Conservation (phyloP, 2,888 invertebrate genomes). For the Gryllus longicercus region DNA sequence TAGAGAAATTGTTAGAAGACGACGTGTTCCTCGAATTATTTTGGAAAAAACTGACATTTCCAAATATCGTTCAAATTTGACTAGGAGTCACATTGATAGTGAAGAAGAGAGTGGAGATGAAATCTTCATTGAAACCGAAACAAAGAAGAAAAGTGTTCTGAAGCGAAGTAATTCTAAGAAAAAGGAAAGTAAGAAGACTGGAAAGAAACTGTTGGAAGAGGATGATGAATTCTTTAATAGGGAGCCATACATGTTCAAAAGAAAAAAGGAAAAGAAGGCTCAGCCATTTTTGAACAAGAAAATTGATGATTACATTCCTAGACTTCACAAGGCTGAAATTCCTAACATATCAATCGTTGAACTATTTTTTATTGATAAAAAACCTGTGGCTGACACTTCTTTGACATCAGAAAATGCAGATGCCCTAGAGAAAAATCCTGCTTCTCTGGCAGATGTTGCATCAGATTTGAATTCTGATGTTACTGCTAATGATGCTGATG, state of each 20-base stretch:
- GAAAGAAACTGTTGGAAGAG: slow-evolving; percentile 5
- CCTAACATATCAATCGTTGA: background rate
- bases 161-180: background rate
- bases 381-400: no score
- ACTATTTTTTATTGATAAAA: background rate
- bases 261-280: slow-evolving; percentile 22
- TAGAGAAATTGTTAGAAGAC: slow-evolving; percentile 23
- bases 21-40: slow-evolving; percentile 27
- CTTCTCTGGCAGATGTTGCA: no score
- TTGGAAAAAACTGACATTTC: slow-evolving; percentile 31
- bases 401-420: no score
- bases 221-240: background rate
- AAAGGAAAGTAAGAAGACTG: background rate
- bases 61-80: background rate
- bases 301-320: slow-evolving; percentile 28
- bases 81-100: background rate
- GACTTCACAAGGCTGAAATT: background rate
- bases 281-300: slow-evolving; percentile 23
- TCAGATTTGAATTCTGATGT: no score
- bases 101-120: background rate
- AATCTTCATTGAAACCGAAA: background rate
- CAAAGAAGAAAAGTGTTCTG: background rate
- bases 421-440: no score
- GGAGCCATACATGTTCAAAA: slow-evolving; percentile 23
- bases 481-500: no score